A percentile compares a stretch with the other conserved stretches of the same genome.
Evolutionary conservation across 1,140 invertebrate genomes (phyloP).

Genomic region (Aphidius gifuensis): DNA sequence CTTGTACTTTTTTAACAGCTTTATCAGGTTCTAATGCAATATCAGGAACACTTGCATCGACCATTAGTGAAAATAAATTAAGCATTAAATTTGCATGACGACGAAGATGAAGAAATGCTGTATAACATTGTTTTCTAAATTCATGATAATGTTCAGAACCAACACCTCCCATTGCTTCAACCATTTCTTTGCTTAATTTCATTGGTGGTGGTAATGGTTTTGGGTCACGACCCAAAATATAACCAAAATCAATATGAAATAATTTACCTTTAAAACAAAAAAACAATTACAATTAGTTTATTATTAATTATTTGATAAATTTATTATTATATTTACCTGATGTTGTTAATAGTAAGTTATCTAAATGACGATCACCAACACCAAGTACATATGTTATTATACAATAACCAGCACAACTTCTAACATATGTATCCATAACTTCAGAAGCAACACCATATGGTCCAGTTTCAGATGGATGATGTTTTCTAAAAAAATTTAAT

Average conservation of each 20-base stretch:
- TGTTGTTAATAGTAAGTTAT: constrained; percentile 91
- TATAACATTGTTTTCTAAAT: constrained; percentile 93
- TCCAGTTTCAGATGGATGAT: constrained; percentile 82
- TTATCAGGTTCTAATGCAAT: constrained; percentile 98
- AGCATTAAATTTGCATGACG: constrained; percentile 95
- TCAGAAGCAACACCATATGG: constrained; percentile 89
- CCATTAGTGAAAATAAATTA: constrained; percentile 97
- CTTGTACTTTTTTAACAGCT: constrained; percentile 97
- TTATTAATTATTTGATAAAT: constrained; percentile 4
- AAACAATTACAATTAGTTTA: neutral
- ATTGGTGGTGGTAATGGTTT: constrained; percentile 98
- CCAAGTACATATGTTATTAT: constrained; percentile 97
- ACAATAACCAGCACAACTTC: constrained; percentile 97
- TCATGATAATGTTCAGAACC: constrained; percentile 91
- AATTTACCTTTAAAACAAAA: constrained; percentile 66
- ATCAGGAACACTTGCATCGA: constrained; percentile 97
- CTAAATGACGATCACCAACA: constrained; percentile 96
- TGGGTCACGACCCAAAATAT: constrained; percentile 96
- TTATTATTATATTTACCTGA: constrained; percentile 53
- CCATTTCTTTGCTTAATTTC: constrained; percentile 99
- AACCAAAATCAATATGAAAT: constrained; percentile 99
- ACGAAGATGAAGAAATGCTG: constrained; percentile 91
- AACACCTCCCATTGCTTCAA: constrained; percentile 97
- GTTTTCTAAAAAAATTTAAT: constrained; percentile 85
- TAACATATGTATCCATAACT: constrained; percentile 97